Evolutionary conservation across 2,888 invertebrate species (phyloP), one percentile per base, ranked within the genome.

Genomic region (Lordiphosa fenestrarum): DNA sequence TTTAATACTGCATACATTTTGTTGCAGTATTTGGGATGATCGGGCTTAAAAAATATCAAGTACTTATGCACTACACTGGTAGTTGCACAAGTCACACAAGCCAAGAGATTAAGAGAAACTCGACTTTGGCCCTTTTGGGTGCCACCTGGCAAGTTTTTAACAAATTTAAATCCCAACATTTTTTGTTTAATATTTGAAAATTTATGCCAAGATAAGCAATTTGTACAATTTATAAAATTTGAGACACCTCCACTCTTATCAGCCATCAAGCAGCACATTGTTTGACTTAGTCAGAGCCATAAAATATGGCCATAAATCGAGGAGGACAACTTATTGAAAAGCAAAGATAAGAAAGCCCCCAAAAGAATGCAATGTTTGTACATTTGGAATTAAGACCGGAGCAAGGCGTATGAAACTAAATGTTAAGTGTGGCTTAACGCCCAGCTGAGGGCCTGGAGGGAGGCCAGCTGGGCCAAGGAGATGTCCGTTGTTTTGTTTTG

Each of bases 221-320:
- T 35, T 50, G 50, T n/a, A 6, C 55, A 38, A 15, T 23, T 25
- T 38, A 37, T 21, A 2, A 39, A 47, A 48, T 66, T 53, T 62
- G 46, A 50, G 42, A 52, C 61, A 78, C 78, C 63, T 72, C 15
- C 15, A 54, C 57, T 56, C 57, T 74, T 78, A 82, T 75, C 74
- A 52, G 50, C 46, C 50, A 68, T 71, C 61, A 51, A 63, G 30
- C 53, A 61, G 30, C 53, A 61, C 59, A 60, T 63, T 82, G 58
- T 66, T 61, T 63, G 53, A 53, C 38, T 51, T 42, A 46, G 12
- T 36, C 48, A 21, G 12, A 37, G 46, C 59, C 66, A 73, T 65
- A 75, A 81, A 81, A 74, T 53, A 39, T 52, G 60, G 47, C 53
- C 63, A 82, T 76, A 82, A 76, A 82, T 82, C 65, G 60, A 44